These are phyloP conservation scores for Drosophila pseudotalamancana DNA, from an alignment of 2,888 invertebrate genomes.

Conservation along the genomic window DNA sequence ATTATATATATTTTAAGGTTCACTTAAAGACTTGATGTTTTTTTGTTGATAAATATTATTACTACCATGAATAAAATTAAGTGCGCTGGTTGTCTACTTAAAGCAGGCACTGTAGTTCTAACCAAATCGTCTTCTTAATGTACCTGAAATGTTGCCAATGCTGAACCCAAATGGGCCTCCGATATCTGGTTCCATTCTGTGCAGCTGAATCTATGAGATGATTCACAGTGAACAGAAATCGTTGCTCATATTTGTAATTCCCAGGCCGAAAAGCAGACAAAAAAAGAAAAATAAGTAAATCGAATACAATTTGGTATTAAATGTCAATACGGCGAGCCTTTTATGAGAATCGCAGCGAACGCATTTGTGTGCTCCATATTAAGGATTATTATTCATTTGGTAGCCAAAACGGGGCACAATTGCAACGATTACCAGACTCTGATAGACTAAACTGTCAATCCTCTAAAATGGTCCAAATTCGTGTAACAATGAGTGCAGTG, in stretches of 20 bases:
- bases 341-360: conserved; percentile 74
- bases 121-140: background rate
- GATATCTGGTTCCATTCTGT: conserved; percentile 12
- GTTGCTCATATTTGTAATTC: conserved; percentile 50
- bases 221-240: conserved; percentile 24
- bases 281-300: background rate
- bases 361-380: conserved; percentile 74
- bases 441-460: conserved; percentile 76
- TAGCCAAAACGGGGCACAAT: conserved; percentile 72
- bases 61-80: no score
- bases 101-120: background rate
- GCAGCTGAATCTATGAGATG: conserved; percentile 31
- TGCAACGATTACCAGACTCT: conserved; percentile 58
- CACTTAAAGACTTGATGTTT: no score
- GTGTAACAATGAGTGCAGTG: conserved; percentile 65
- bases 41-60: no score
- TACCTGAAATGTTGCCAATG: background rate
- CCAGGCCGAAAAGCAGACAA: conserved; percentile 22
- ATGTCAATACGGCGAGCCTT: conserved; percentile 67
- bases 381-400: conserved; percentile 73
- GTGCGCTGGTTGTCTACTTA: background rate
- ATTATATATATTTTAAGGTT: no score
- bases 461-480: conserved; percentile 59
- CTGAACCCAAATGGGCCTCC: conserved; percentile 11
- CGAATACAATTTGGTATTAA: conserved; percentile 58